A percentile compares a stretch with the other conserved stretches of the same genome.
Evolutionary conservation across 2,113 vertebrate species (phyloP).

Genomic region (Oncorhynchus gorbuscha): DNA sequence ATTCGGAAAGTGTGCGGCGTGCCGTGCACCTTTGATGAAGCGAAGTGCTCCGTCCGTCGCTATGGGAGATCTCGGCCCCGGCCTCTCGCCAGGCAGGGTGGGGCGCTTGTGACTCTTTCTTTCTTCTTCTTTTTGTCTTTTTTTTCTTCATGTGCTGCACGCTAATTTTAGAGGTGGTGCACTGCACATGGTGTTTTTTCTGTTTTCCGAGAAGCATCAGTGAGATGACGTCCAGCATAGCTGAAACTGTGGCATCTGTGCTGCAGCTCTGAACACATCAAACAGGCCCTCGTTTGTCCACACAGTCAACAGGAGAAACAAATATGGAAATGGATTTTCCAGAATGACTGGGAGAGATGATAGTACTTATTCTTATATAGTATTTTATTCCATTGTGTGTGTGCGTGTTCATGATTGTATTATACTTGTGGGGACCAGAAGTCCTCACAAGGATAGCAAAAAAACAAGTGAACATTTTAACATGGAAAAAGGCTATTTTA

Average conservation of each 20-base stretch:
- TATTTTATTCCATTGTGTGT: conserved; percentile 18
- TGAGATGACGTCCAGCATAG: conserved; percentile 71
- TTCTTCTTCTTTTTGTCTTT: conserved; percentile 47
- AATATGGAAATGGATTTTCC: conserved; percentile 75
- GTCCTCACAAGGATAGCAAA: too few relatives aligned
- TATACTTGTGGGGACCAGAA: neutral
- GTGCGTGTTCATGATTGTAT: conserved; percentile 3
- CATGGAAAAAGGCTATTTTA: too few relatives aligned
- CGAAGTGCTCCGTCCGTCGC: conserved; percentile 39
- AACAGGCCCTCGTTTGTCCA: conserved; percentile 66
- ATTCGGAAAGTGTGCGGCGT: conserved; percentile 68
- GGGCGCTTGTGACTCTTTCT: conserved; percentile 50
- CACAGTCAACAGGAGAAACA: conserved; percentile 68
- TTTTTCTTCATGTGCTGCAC: conserved; percentile 45
- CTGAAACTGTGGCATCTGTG: conserved; percentile 74
- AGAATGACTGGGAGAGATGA: conserved; percentile 61
- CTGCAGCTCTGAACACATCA: conserved; percentile 79
- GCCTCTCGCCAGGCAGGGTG: conserved; percentile 58
- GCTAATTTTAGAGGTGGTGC: conserved; percentile 74
- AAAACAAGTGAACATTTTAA: too few relatives aligned
- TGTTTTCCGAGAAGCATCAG: conserved; percentile 69
- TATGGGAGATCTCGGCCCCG: conserved; percentile 44
- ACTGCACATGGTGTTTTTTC: conserved; percentile 51
- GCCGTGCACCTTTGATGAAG: conserved; percentile 65
- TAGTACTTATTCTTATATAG: conserved; percentile 52